Evolutionary conservation across 1,140 invertebrate species (phyloP).

Genomic region (Phocides pigmalion): DNA sequence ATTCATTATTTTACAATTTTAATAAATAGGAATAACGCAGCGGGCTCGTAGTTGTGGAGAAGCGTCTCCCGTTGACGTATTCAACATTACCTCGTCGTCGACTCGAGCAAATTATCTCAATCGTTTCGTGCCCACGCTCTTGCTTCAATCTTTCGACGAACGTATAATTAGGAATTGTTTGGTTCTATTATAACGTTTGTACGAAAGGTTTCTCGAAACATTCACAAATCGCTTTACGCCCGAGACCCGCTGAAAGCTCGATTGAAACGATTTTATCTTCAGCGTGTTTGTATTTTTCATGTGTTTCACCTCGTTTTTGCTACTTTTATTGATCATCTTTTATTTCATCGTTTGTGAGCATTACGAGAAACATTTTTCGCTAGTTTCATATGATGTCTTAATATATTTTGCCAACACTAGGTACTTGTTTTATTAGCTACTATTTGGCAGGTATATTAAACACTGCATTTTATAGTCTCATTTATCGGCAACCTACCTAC

Average conservation of each 20-base stretch:
- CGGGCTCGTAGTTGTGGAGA: background rate
- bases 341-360: slow-evolving; percentile 1
- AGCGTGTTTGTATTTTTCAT: slow-evolving; percentile 1
- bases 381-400: slow-evolving; percentile 5
- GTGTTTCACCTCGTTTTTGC: background rate
- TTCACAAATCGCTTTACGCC: slow-evolving; percentile 21
- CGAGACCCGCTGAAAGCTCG: slow-evolving; percentile 11
- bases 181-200: slow-evolving; percentile 5
- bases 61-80: slow-evolving; percentile 3
- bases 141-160: slow-evolving; percentile 27
- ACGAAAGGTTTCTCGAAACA: slow-evolving; percentile 4
- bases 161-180: slow-evolving; percentile 23
- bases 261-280: background rate
- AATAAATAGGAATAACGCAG: slow-evolving; percentile 11
- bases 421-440: slow-evolving; percentile 11
- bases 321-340: slow-evolving; percentile 22
- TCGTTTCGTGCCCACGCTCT: slow-evolving; percentile 38
- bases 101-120: slow-evolving; percentile 34
- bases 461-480: slow-evolving; percentile 13
- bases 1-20: slow-evolving; percentile 12
- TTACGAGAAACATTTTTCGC: slow-evolving; percentile 4
- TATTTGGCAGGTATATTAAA: slow-evolving; percentile 15
- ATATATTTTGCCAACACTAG: slow-evolving; percentile 7
- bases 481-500: slow-evolving; percentile 1
- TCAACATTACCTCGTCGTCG: slow-evolving; percentile 27